Evolutionary conservation across 2,797 vertebrate species (phyloP), one percentile per base, ranked within the genome.

Genomic region (Macropus fuliginosus): DNA sequence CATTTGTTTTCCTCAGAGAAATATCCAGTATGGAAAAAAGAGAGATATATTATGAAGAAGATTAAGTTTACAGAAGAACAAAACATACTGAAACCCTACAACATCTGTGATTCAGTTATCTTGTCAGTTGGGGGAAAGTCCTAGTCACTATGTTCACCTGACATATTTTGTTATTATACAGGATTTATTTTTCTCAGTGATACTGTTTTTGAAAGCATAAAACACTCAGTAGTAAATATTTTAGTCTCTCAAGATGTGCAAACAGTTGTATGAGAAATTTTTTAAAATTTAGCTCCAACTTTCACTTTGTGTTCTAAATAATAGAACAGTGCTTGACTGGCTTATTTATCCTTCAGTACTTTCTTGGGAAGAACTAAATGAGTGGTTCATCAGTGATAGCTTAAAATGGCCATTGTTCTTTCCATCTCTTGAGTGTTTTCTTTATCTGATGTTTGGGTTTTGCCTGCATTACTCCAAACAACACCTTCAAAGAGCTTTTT

Each of bases 281-380:
- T 96, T 95, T 55, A 54, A 3, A 46, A 87, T 52, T 89, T 31
- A 92, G 57, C 11, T 0, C 0, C 0, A 94, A 74, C 96, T 93
- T 1, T 96, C 95, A 97, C 95, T 81, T 97, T 94, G 96, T 98
- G 97, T 97, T 97, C 97, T 97, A 97, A 98, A 98, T 98, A 98
- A 98, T 93, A 28, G 94, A 96, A 98, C 97, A 98, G 98, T 98
- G 95, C 92, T 97, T 97, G 97, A 93, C 97, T 96, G 90, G 98
- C 97, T 98, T 98, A 98, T 98, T 98, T 96, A 96, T 98, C 98
- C 96, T 97, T 97, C 97, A 93, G 74, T 6, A 91, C 94, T 95
- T 96, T 97, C 8, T 97, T 95, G 97, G 95, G 96, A 97, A 97
- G 90, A 24, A 0, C 92, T 90, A 91, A 90, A 95, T 97, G 97